Percentiles rank a stretch among this genome's conserved stretches.
These are phyloP conservation scores for Leptobrachium ailaonicum DNA, from an alignment of 2,113 vertebrate genomes.

Conservation along the genomic window DNA sequence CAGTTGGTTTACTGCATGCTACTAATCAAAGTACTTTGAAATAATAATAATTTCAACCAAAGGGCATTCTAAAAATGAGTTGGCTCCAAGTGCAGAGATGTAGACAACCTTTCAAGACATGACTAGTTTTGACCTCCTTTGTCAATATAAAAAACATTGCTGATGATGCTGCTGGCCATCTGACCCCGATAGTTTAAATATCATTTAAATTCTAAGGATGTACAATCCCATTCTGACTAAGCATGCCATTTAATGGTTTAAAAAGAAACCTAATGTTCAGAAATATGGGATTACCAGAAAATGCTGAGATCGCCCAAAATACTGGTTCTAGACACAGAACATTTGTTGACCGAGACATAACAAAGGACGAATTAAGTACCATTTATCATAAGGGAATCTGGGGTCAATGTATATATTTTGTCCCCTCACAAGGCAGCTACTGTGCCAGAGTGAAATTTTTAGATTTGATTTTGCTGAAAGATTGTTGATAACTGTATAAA, in stretches of 20 bases:
- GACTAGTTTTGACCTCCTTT: background rate
- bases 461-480: constrained; percentile 1
- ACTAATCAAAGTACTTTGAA: constrained; percentile 12
- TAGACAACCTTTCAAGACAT: constrained; percentile 3
- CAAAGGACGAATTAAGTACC: constrained; percentile 7
- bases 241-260: constrained; percentile 9
- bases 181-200: constrained; percentile 4
- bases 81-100: constrained; percentile 11
- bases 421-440: constrained; percentile 2
- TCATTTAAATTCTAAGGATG: background rate
- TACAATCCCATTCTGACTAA: background rate
- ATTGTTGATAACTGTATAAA: constrained; percentile 4
- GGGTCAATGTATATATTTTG: constrained; percentile 4
- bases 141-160: background rate
- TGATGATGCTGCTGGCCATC: background rate
- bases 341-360: constrained; percentile 8
- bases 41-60: constrained; percentile 18
- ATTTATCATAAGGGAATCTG: background rate
- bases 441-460: constrained; percentile 6
- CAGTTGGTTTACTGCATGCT: constrained; percentile 20
- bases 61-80: constrained; percentile 19
- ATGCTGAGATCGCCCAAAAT: constrained; percentile 10
- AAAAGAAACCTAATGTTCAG: background rate
- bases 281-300: background rate
- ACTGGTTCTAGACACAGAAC: constrained; percentile 13